Percentiles rank a stretch among this genome's conserved stretches.
These are phyloP conservation scores for Anthopleura sola DNA, from an alignment of 64 coral and sea anemone genomes.

Conservation along the genomic window DNA sequence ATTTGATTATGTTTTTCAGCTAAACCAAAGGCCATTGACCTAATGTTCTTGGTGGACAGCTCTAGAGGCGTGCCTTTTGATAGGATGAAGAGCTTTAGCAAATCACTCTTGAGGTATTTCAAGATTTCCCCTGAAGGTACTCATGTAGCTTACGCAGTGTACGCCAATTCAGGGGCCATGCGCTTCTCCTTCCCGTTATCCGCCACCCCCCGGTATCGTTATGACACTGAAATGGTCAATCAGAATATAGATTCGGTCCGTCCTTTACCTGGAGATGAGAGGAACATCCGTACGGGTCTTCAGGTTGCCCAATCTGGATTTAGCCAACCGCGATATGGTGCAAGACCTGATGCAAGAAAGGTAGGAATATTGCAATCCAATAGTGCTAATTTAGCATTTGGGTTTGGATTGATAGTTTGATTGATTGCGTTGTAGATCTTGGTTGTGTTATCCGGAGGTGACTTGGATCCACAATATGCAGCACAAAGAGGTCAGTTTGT, in stretches of 20 bases:
- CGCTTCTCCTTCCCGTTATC: background rate
- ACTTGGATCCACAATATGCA: background rate
- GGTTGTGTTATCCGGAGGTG: background rate
- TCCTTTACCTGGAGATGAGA: background rate
- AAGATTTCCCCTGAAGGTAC: background rate
- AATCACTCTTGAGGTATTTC: background rate
- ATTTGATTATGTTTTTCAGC: background rate
- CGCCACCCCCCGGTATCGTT: background rate
- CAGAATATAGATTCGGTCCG: background rate
- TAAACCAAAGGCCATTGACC: background rate
- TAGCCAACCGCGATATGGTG: background rate
- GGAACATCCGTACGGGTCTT: background rate
- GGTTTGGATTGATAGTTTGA: background rate
- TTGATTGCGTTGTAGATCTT: background rate
- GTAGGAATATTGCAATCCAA: no score
- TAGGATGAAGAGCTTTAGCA: constrained; percentile 13
- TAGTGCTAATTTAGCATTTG: no score
- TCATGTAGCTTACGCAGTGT: constrained; percentile 5
- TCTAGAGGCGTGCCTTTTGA: background rate
- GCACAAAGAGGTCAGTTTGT: background rate
- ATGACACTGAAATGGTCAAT: background rate
- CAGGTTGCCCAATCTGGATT: background rate
- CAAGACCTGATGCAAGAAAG: constrained; percentile 1
- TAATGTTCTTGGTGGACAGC: constrained; percentile 12
- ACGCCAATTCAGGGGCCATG: background rate